These are phyloP conservation scores for Staurois parvus DNA, from an alignment of 2,797 vertebrate species.

Conservation along the genomic window DNA sequence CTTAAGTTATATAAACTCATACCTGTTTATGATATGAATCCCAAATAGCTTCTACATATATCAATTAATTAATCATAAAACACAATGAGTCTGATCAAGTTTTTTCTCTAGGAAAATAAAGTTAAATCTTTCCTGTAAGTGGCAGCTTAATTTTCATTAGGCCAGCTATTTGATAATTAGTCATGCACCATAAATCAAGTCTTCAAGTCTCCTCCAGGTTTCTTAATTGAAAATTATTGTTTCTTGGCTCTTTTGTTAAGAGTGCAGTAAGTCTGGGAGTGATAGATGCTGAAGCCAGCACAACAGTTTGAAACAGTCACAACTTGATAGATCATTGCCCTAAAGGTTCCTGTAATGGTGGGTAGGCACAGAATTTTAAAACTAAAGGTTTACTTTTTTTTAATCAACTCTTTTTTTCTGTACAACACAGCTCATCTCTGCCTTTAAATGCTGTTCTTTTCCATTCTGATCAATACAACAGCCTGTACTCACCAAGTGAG, in stretches of 20 bases:
- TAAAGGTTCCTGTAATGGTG: constrained; percentile 82
- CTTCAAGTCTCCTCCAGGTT: constrained; percentile 89
- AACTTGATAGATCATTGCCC: constrained; percentile 95
- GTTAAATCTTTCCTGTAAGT: constrained; percentile 85
- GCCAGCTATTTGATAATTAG: constrained; percentile 90
- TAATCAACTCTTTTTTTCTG: constrained; percentile 12
- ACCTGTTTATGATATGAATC: constrained; percentile 7
- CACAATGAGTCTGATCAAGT: constrained; percentile 71
- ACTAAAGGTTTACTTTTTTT: constrained; percentile 76
- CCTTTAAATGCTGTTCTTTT: neutral
- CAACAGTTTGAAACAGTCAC: constrained; percentile 97
- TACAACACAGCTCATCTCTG: neutral
- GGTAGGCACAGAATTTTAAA: constrained; percentile 81
- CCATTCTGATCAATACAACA: constrained; percentile 5
- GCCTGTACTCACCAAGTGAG: neutral
- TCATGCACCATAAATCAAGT: constrained; percentile 97
- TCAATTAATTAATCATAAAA: constrained; percentile 69
- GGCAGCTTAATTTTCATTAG: constrained; percentile 89
- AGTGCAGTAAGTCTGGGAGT: constrained; percentile 85
- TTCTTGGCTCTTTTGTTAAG: constrained; percentile 85
- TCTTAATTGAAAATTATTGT: constrained; percentile 97
- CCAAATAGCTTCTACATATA: constrained; percentile 42
- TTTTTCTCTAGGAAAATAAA: constrained; percentile 84
- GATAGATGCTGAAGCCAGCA: constrained; percentile 92
- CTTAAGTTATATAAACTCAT: neutral